These are phyloP conservation scores for Acromyrmex heyeri DNA, from an alignment of 1,140 invertebrate genomes.

Conservation along the genomic window DNA sequence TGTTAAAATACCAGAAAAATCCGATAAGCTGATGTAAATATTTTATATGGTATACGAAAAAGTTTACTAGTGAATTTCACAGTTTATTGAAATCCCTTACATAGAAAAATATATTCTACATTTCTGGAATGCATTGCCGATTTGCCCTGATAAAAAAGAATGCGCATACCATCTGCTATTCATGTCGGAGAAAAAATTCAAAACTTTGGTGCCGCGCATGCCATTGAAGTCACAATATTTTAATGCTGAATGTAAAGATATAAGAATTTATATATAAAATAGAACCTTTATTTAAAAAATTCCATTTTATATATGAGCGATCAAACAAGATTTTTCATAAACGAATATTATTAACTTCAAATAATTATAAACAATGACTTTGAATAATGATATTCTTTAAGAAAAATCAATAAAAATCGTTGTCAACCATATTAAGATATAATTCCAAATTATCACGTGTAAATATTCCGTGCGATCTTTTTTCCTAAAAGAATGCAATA, in stretches of 20 bases:
- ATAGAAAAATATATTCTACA: constrained; percentile 50
- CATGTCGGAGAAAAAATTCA: constrained; percentile 27
- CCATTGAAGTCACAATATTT: constrained; percentile 26
- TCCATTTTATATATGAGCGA: not conserved
- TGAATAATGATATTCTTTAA: not conserved
- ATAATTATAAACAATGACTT: not conserved
- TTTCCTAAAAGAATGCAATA: not conserved
- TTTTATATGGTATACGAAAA: not conserved
- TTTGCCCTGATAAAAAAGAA: constrained; percentile 55
- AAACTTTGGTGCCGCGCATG: not conserved
- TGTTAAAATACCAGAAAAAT: not conserved
- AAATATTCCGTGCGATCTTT: not conserved
- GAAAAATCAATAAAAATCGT: constrained; percentile 2
- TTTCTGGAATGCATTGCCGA: constrained; percentile 58
- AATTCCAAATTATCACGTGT: not conserved
- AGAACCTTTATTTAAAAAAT: not conserved
- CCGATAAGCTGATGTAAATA: constrained; percentile 24
- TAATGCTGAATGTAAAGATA: not conserved
- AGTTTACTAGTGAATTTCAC: constrained; percentile 30
- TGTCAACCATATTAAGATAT: not conserved
- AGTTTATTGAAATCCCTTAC: constrained; percentile 32
- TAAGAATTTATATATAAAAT: not conserved
- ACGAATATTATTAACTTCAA: not conserved
- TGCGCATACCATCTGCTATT: constrained; percentile 2
- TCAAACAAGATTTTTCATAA: constrained; percentile 7